Base-by-base conservation (phyloP, 1,140 invertebrate species). In the Anoplolepis gracilipes region DNA sequence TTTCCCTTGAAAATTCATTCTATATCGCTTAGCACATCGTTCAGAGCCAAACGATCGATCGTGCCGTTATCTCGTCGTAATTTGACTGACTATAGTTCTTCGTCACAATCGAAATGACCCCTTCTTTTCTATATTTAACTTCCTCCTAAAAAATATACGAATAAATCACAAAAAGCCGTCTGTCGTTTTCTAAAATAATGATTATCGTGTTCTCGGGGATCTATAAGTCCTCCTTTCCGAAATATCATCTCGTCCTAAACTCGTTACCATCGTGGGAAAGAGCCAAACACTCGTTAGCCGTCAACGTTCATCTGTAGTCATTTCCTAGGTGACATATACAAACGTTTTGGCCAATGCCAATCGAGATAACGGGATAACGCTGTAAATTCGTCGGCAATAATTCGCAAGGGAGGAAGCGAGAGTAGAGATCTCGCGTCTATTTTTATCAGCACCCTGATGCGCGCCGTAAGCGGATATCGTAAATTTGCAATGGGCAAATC, bases 371-470 rank as follows among this genome's bases (percentile, higher is more conserved):
- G 88, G 87, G 67, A 75, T 87, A 65, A 69, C 85, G 73, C 87
- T 87, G 90, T 92, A 92, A 92, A 92, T 92, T 92, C 85, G 77
- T 82, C 61, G 65, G 84, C 85, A 88, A 92, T 92, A 91, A 92
- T 92, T 92, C 91, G 88, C 88, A 25, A 86, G 72, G 22, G 73
- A 4, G 19, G 49, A 36, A 11, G 64, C 28, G 11, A 30, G 46
- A 13, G 46, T 22, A 22, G 49, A 7, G 28, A 49, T 28, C 28
- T 46, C 61, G 49, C 65, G 86, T 88, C 86, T 90, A 91, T 90
- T 92, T 92, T 92, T 92, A 92, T 92, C 91, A 91, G 92, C 87
- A 33, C 28, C n/a, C 28, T 39, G 61, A 65, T 61, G 49, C 49
- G 55, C 69, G 62, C 62, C 84, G 87, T 86, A 86, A 88, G 87